Evolutionary conservation across 2,113 vertebrate species (phyloP).

Genomic region (Peromyscus polionotus): DNA sequence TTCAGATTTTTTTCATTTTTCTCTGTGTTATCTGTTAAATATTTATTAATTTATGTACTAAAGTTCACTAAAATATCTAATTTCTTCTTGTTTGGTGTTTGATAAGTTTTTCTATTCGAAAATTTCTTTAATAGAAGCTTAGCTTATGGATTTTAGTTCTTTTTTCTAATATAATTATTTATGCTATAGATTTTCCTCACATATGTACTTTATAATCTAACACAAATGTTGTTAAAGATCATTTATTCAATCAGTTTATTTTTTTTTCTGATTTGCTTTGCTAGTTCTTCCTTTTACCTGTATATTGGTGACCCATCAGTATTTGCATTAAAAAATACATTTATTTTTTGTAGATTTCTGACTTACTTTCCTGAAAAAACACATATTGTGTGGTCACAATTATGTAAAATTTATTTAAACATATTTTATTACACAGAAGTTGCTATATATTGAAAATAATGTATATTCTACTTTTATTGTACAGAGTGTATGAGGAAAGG

Average conservation of each 20-base stretch:
- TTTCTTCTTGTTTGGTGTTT: neutral
- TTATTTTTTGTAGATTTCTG: neutral
- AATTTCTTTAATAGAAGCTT: neutral
- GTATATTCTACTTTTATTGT: neutral
- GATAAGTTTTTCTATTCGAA: neutral
- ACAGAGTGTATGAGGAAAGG: neutral
- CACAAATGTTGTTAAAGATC: neutral
- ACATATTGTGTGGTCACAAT: neutral
- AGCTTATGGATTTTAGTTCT: neutral
- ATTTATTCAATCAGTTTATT: neutral
- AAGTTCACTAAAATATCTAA: neutral
- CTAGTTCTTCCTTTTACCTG: neutral
- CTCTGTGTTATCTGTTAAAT: neutral
- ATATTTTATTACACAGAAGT: neutral
- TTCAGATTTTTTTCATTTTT: neutral
- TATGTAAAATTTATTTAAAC: neutral
- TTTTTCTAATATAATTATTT: neutral
- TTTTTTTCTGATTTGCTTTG: neutral
- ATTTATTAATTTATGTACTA: neutral
- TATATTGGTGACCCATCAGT: neutral
- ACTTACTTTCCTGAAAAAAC: neutral
- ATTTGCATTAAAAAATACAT: neutral
- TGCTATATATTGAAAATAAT: neutral
- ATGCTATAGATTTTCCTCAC: neutral
- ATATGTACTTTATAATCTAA: neutral